These are phyloP conservation scores for Amia ocellicauda DNA, from an alignment of 2,113 vertebrate species.

Conservation along the genomic window DNA sequence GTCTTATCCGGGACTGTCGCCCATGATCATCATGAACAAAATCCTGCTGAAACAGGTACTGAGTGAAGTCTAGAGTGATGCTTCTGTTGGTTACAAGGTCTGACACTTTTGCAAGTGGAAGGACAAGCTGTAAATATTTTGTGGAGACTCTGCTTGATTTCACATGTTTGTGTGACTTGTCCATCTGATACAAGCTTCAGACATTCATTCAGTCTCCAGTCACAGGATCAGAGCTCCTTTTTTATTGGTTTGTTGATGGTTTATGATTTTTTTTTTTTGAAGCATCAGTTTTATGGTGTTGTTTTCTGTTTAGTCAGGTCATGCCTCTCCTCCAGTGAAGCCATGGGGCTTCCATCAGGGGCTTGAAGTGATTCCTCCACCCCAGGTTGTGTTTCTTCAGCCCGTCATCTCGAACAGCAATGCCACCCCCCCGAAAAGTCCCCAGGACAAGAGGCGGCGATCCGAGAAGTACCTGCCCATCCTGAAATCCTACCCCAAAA, in stretches of 20 bases:
- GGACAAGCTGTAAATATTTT: no score
- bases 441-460: constrained; percentile 58
- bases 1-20: constrained; percentile 65
- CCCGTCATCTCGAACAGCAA: constrained; percentile 63
- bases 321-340: constrained; percentile 56
- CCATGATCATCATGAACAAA: constrained; percentile 88
- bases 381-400: constrained; percentile 77
- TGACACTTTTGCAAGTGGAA: no score
- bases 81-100: no score
- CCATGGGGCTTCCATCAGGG: constrained; percentile 79
- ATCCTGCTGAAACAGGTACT: constrained; percentile 81
- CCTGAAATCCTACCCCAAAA: constrained; percentile 82
- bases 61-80: no score
- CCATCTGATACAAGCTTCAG: neutral
- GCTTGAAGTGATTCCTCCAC: constrained; percentile 78
- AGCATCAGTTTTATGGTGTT: neutral
- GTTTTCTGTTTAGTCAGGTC: constrained; percentile 40
- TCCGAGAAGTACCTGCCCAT: constrained; percentile 73
- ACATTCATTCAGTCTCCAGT: no score
- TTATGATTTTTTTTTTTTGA: no score
- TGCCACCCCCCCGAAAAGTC: constrained; percentile 44
- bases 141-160: no score
- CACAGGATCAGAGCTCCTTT: no score
- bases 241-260: neutral
- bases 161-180: neutral